These are phyloP conservation scores for Ceriagrion tenellum DNA, from an alignment of 2,888 invertebrate species.

Conservation along the genomic window DNA sequence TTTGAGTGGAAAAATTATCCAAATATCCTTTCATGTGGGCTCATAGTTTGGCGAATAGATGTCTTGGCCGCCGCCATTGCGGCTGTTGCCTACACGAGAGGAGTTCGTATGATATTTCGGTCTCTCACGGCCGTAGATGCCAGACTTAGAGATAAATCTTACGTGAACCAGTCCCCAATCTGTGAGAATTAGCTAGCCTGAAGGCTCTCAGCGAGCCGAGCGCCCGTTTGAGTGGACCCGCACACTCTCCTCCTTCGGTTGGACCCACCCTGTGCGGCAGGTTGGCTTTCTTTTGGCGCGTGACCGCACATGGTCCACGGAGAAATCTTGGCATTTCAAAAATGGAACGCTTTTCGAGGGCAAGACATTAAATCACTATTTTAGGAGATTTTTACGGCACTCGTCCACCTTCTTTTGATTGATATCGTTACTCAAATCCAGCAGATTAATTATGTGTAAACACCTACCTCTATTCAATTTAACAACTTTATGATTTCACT, in stretches of 20 bases:
- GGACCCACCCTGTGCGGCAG: not conserved
- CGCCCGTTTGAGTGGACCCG: not conserved
- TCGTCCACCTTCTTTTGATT: not conserved
- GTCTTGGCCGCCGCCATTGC: no score
- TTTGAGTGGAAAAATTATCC: no score
- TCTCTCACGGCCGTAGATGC: no score
- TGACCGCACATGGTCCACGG: not conserved
- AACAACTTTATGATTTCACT: no score
- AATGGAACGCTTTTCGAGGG: not conserved
- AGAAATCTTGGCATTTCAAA: slow-evolving; percentile 11
- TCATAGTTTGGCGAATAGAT: no score
- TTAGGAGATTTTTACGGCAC: not conserved
- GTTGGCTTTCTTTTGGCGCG: not conserved
- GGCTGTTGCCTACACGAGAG: no score
- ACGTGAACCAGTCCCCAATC: not conserved
- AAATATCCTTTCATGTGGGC: no score
- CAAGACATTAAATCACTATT: not conserved
- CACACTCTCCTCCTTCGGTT: not conserved
- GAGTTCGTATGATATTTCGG: no score
- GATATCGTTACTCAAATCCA: not conserved
- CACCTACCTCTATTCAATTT: not conserved
- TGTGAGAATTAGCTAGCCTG: not conserved
- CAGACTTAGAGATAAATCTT: not conserved
- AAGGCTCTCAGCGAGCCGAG: not conserved
- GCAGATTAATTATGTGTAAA: not conserved